phyloP scores from a whole-genome alignment of 2,113 vertebrate genomes.

The Ceratotherium simum region DNA sequence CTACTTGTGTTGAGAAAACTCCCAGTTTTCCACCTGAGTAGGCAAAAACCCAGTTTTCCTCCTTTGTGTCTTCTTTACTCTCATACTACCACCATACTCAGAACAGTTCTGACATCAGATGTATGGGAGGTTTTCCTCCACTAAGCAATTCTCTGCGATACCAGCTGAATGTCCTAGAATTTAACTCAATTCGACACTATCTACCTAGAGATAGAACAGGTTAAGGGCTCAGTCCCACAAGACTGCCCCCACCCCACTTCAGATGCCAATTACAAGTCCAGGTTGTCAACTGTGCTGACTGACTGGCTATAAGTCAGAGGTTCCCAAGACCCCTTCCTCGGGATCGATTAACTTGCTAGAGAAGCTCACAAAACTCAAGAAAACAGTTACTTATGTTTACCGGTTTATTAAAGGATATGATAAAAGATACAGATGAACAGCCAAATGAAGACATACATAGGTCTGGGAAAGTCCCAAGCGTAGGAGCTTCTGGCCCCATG shows the following conservation, averaged over 20 bases:
- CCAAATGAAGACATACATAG: background rate
- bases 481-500: background rate
- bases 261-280: background rate
- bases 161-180: background rate
- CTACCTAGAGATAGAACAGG: background rate
- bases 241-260: background rate
- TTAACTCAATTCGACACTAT: background rate
- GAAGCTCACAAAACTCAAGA: background rate
- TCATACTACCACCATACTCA: background rate
- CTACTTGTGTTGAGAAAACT: background rate
- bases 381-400: background rate
- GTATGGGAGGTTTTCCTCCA: background rate
- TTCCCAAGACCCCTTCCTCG: background rate
- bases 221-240: background rate
- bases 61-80: background rate
- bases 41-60: background rate
- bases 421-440: background rate
- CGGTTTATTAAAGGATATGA: background rate
- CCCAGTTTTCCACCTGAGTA: background rate
- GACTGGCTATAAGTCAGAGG: background rate
- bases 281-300: background rate
- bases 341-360: background rate
- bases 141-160: background rate
- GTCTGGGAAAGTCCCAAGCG: background rate
- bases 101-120: background rate